phyloP scores from a whole-genome alignment of 1,140 invertebrate genomes.

The Trichoplusia ni region DNA sequence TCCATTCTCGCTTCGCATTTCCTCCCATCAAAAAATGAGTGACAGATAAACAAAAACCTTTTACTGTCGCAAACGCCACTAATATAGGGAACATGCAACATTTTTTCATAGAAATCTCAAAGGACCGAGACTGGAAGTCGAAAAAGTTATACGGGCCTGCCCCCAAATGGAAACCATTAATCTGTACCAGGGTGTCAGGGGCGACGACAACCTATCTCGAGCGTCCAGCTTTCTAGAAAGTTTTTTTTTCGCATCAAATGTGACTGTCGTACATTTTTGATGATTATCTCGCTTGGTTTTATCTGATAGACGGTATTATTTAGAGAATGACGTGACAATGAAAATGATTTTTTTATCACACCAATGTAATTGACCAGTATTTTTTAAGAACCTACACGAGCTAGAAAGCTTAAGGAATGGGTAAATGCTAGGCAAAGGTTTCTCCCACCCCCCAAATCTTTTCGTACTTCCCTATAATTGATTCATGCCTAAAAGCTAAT shows the following conservation, averaged over 20 bases:
- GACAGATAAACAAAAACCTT: conserved; percentile 27
- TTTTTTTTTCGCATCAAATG: neutral
- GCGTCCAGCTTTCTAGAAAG: neutral
- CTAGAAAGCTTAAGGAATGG: no score
- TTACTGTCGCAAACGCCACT: neutral
- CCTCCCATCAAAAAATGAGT: conserved; percentile 15
- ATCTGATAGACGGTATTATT: no score
- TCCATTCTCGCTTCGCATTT: neutral
- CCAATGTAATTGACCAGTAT: no score
- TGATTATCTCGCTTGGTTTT: no score
- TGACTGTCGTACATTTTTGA: neutral
- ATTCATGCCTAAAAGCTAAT: no score
- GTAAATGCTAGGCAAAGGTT: no score
- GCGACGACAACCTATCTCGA: conserved; percentile 2
- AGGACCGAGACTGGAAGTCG: conserved; percentile 2
- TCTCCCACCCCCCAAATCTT: no score
- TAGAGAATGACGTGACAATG: no score
- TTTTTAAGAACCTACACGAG: no score
- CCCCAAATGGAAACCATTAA: conserved; percentile 17
- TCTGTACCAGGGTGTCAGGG: neutral
- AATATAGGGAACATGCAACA: conserved; percentile 6
- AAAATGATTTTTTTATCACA: no score
- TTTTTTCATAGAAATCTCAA: conserved; percentile 16
- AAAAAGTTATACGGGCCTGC: conserved; percentile 13
- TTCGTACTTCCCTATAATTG: no score